These are phyloP conservation scores for Tachina fera DNA, from an alignment of 2,888 invertebrate genomes.

Conservation along the genomic window DNA sequence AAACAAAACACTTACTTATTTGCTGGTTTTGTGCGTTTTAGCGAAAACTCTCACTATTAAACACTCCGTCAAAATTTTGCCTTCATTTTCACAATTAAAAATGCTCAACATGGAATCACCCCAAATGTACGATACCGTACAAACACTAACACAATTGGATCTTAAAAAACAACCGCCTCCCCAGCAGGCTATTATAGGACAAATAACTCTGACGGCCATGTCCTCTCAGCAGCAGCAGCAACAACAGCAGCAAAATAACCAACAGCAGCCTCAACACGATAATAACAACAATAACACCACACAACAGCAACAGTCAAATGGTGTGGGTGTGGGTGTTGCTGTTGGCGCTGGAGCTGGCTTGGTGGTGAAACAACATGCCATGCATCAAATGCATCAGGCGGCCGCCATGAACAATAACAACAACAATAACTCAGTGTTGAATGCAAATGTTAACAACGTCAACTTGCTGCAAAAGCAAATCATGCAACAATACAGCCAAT, in stretches of 20 bases:
- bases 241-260: conserved; percentile 72
- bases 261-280: conserved; percentile 69
- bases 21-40: conserved; percentile 8
- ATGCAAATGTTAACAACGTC: conserved; percentile 76
- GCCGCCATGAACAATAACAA: conserved; percentile 77
- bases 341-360: conserved; percentile 64
- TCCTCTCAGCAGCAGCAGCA: conserved; percentile 77
- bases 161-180: conserved; percentile 82
- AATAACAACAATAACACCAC: conserved; percentile 73
- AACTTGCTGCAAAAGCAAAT: conserved; percentile 85
- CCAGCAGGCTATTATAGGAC: conserved; percentile 82
- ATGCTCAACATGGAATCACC: conserved; percentile 84
- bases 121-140: conserved; percentile 83
- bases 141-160: conserved; percentile 83
- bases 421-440: conserved; percentile 71
- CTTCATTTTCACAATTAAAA: conserved; percentile 80
- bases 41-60: conserved; percentile 18
- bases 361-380: conserved; percentile 82
- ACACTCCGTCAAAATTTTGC: conserved; percentile 79
- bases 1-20: neutral
- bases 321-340: conserved; percentile 10
- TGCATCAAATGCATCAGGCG: conserved; percentile 82
- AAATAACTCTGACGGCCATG: conserved; percentile 82
- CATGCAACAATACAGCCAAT: conserved; percentile 89
- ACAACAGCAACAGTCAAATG: conserved; percentile 73